Conservation (phyloP, 2,797 vertebrate genomes). For the Botia kubotai region DNA sequence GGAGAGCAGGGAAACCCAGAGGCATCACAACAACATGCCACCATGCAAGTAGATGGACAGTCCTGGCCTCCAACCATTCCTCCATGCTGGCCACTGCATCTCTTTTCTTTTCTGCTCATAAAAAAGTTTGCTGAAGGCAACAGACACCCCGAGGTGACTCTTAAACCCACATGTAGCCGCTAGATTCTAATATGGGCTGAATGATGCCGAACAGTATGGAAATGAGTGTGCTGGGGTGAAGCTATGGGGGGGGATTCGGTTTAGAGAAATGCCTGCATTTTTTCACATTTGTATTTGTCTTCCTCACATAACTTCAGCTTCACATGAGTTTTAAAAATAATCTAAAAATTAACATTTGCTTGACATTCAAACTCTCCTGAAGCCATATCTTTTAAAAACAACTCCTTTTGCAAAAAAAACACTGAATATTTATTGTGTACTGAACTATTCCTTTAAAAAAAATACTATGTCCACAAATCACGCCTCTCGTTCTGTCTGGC, state of each 20-base stretch:
- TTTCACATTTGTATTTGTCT: slow-evolving; percentile 14
- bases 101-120: slow-evolving; percentile 28
- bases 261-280: neutral
- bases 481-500: neutral
- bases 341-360: too few species aligned
- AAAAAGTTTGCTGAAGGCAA: slow-evolving; percentile 52
- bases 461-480: too few species aligned
- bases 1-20: slow-evolving; percentile 49
- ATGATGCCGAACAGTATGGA: slow-evolving; percentile 31
- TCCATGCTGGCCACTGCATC: slow-evolving; percentile 38
- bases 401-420: too few species aligned
- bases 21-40: slow-evolving; percentile 57
- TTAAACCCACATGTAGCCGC: slow-evolving; percentile 42
- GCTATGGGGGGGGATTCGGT: neutral
- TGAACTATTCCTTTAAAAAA: too few species aligned
- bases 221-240: slow-evolving; percentile 31
- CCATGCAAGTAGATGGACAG: slow-evolving; percentile 56
- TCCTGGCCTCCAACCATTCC: slow-evolving; percentile 44
- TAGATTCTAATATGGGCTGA: slow-evolving; percentile 55
- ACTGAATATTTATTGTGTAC: too few species aligned
- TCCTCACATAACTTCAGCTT: neutral
- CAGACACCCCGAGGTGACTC: slow-evolving; percentile 52
- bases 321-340: neutral
- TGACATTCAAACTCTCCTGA: neutral
- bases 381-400: too few species aligned